phyloP scores from a whole-genome alignment of 2,797 vertebrate species.

The Hapalemur alaotrensis region DNA sequence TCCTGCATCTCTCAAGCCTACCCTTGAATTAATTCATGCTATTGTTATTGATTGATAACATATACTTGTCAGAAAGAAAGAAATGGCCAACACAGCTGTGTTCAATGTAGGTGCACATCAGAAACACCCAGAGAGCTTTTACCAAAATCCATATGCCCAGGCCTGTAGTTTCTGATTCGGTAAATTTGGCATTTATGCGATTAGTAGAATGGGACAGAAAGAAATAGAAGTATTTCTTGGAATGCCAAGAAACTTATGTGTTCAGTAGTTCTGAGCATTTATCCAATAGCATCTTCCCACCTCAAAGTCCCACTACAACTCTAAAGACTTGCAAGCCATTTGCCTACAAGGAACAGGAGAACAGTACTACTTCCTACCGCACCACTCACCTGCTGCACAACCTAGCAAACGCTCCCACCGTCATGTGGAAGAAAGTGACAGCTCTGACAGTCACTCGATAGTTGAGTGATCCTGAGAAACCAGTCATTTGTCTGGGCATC shows the following conservation, averaged over 20 bases:
- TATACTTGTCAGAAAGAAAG: not conserved
- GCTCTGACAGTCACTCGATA: constrained; percentile 22
- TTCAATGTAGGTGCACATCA: not conserved
- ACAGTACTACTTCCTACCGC: not conserved
- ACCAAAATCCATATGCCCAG: not conserved
- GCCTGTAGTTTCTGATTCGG: not conserved
- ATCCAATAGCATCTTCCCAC: not conserved
- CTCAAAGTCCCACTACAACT: not conserved
- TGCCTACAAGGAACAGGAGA: not conserved
- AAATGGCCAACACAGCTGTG: not conserved
- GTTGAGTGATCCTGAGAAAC: constrained; percentile 22
- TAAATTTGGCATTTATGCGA: not conserved
- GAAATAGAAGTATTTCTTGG: not conserved
- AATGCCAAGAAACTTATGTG: not conserved
- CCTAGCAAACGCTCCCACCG: not conserved
- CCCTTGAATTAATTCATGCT: constrained; percentile 24
- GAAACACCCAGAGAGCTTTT: not conserved
- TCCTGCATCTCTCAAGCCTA: not conserved
- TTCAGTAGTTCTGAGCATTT: not conserved
- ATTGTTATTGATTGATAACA: not conserved
- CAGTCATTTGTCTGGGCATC: not conserved
- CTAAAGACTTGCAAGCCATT: not conserved
- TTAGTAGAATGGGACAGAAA: not conserved
- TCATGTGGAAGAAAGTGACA: constrained; percentile 18
- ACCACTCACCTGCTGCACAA: not conserved